Evolutionary conservation across 1,140 invertebrate genomes (phyloP), one percentile per base, ranked within the genome.

Genomic region (Heliconius hewitsoni): DNA sequence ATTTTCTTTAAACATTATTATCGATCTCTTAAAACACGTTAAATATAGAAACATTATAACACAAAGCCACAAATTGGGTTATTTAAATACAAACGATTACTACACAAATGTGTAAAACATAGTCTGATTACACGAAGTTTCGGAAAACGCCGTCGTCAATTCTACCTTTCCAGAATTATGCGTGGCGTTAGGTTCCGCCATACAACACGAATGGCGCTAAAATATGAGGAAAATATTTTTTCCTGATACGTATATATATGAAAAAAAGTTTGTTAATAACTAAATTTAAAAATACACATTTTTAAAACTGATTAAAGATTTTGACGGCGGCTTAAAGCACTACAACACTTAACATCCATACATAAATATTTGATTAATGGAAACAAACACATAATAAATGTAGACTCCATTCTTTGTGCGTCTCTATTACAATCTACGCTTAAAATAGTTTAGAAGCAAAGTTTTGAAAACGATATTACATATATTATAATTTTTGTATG

Each of bases 391-490:
- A 30, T 66, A 18, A 52, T 52, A 19, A 52, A 66, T 30, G 27
- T 66, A 66, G 60, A 66, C 60, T 66, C 23, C 27, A 66, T 66
- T 23, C n/a, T 82, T 93, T 93, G 92, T 93, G 92, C 92, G 92
- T 93, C 81, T 90, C 88, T 90, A 91, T 89, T 91, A 91, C 85
- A 87, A 74, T 71, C 91, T 93, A 93, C 88, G 77, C 78, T 85
- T 79, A 84, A 73, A 83, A 76, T 80, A 77, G 37, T 76, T 74
- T 39, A 60, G 55, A 66, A 50, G 13, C 39, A 19, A 74, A 75
- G 71, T 80, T 71, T 66, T 77, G 72, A 80, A 80, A 76, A 73
- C 66, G 74, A 37, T 66, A 30, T 1, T 13, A 0, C 23, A 60
- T 23, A 13, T 60, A 60, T 23, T 60, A 3, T 60, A 60, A 9